Base-by-base conservation (phyloP, 2,113 vertebrate species). In the Dolichallabes microphthalmus region DNA sequence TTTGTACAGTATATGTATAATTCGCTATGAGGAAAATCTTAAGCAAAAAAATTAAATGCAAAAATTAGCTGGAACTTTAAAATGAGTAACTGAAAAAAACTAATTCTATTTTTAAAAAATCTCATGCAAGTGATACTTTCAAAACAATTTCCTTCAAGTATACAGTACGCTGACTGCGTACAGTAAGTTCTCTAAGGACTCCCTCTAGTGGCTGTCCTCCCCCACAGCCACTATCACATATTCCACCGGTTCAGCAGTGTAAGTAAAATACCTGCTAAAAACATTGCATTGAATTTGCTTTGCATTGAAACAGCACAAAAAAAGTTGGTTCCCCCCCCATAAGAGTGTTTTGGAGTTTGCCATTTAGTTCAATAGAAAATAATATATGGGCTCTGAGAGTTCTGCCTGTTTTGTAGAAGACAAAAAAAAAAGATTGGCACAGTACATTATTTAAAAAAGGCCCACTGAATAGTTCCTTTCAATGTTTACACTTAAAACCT, bases 281-380 rank as follows among this genome's bases (percentile, higher is more conserved):
- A 64, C 45, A 82, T 82, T 75, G 85, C 78, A 85, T 81, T 85
- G 64, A 75, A 39, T 35, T 85, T 81, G 66, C 55, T 35, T 79
- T 79, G 55, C 76, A 79, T 79, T 79, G 52, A 79, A 2, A 69
- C 71, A 82, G 82, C 68, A 69, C 57, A 82, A 8, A 85, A 85
- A 71, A n/a, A n/a, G n/a, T n/a, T n/a, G n/a, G 10, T 12, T n/a
- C 10, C 52, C 2, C 12, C 57, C 52, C 3, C 32, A 35, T 35
- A 35, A 22, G 45, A 63, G 57, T 19, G 19, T 77, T 50, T 60
- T 80, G 12, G 25, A 82, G 32, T 45, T 71, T 22, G 66, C n/a
- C 13, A 69, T 61, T 71, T 77, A 4, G 17, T 57, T 88, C 87
- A 87, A 86, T 92, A 96, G 96, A 93, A 89, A 63, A 58, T 88